Percentiles rank a stretch among this genome's conserved stretches.
Evolutionary conservation across 2,797 vertebrate species (phyloP).

Genomic region (Melanogrammus aeglefinus): DNA sequence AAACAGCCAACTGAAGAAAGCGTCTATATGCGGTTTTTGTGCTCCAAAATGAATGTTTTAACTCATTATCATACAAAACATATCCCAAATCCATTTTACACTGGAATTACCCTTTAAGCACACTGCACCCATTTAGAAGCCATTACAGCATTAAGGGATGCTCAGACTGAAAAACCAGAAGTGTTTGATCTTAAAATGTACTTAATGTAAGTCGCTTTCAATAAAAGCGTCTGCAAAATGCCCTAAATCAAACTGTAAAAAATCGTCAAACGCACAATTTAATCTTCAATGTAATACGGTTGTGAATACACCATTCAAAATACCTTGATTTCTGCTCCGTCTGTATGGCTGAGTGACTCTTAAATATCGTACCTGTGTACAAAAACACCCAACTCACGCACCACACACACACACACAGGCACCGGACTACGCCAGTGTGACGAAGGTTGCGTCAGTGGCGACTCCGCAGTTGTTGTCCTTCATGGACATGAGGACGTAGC

Average conservation of each 20-base stretch:
- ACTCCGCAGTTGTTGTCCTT: slow-evolving; percentile 85
- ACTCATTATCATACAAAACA: no score
- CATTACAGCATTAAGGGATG: no score
- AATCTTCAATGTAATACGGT: not conserved
- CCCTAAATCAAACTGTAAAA: no score
- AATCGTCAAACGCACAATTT: no score
- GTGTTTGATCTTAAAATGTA: not conserved
- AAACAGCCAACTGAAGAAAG: no score
- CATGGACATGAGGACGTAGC: slow-evolving; percentile 85
- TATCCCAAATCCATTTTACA: no score
- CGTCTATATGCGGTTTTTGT: no score
- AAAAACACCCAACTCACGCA: not conserved
- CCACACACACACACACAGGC: not conserved
- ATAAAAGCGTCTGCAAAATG: no score
- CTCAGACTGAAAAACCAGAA: not conserved
- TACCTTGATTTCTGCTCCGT: not conserved
- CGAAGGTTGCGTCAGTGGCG: slow-evolving; percentile 80
- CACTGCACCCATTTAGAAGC: no score
- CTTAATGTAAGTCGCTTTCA: no score
- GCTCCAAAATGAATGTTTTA: no score
- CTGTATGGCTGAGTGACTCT: not conserved
- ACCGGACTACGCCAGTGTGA: slow-evolving; percentile 70
- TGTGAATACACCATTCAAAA: not conserved
- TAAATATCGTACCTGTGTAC: not conserved
- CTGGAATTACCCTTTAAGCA: no score